phyloP scores from a whole-genome alignment of 2,888 invertebrate species.

The Eucriotettix oculatus region DNA sequence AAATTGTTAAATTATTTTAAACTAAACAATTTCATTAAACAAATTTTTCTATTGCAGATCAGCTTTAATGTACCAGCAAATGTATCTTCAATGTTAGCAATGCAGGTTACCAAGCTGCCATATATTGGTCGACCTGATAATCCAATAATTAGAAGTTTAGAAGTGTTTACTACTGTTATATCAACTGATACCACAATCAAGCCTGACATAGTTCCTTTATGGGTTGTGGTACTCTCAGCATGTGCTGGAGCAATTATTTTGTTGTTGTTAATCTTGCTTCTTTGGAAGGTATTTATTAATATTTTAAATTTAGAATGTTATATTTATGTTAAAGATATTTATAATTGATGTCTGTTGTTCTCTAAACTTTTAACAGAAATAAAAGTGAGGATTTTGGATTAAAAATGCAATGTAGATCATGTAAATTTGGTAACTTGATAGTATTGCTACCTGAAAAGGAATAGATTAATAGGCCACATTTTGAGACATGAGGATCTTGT shows the following conservation, averaged over 20 bases:
- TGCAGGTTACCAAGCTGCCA: slow-evolving; percentile 55
- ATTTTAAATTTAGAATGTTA: neutral
- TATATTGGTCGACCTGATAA: slow-evolving; percentile 44
- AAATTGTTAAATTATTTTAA: neutral
- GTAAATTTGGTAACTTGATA: too few species aligned
- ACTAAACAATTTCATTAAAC: slow-evolving; percentile 15
- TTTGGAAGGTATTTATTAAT: slow-evolving; percentile 53
- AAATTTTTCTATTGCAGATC: slow-evolving; percentile 21
- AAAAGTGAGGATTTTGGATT: too few species aligned
- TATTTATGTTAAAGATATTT: neutral
- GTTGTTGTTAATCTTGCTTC: slow-evolving; percentile 54
- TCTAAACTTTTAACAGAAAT: too few species aligned
- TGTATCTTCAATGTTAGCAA: slow-evolving; percentile 58
- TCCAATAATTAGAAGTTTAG: slow-evolving; percentile 6
- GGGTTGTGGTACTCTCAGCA: slow-evolving; percentile 74
- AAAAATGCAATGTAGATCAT: too few species aligned
- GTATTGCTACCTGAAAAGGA: too few species aligned
- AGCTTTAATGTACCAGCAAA: slow-evolving; percentile 37
- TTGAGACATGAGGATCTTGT: too few species aligned
- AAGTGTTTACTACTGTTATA: slow-evolving; percentile 28
- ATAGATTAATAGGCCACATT: too few species aligned
- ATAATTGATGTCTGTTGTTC: too few species aligned
- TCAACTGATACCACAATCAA: slow-evolving; percentile 43
- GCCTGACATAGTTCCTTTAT: slow-evolving; percentile 60
- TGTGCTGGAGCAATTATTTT: slow-evolving; percentile 65